These are phyloP conservation scores for Dione vanillae DNA, from an alignment of 2,888 invertebrate genomes.

Conservation along the genomic window DNA sequence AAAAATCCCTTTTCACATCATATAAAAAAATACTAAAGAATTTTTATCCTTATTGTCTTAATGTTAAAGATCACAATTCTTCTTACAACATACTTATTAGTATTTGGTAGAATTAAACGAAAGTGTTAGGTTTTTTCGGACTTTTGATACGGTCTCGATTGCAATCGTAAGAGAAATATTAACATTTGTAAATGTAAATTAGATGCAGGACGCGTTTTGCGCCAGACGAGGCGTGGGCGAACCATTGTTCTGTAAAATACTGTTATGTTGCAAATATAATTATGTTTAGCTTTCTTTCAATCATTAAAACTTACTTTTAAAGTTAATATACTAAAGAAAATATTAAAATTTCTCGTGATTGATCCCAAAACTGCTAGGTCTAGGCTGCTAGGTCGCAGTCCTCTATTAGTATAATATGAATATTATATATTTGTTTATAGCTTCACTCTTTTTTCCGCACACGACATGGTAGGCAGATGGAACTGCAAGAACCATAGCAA, in stretches of 20 bases:
- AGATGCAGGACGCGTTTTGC: conserved; percentile 64
- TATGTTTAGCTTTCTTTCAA: conserved; percentile 49
- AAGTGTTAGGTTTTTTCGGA: conserved; percentile 78
- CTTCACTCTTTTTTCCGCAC: too few relatives aligned
- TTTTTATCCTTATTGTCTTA: conserved; percentile 54
- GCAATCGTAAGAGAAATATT: conserved; percentile 45
- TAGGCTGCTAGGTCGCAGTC: too few relatives aligned
- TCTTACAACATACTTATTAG: not conserved
- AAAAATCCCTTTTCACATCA: conserved; percentile 51
- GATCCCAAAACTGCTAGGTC: too few relatives aligned
- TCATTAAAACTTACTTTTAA: not conserved
- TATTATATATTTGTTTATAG: not conserved
- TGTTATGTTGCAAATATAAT: conserved; percentile 58
- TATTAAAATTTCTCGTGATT: too few relatives aligned
- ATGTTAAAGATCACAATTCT: conserved; percentile 46
- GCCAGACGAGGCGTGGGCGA: conserved; percentile 79
- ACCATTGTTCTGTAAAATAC: conserved; percentile 74
- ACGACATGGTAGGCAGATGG: too few relatives aligned
- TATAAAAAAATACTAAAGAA: conserved; percentile 46
- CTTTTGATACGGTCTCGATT: conserved; percentile 64
- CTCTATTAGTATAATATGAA: too few relatives aligned
- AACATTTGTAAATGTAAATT: conserved; percentile 72
- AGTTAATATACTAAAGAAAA: not conserved
- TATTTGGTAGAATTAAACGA: conserved; percentile 74
- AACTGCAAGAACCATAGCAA: too few relatives aligned